Evolutionary conservation across 2,113 vertebrate species (phyloP), one percentile per base, ranked within the genome.

Genomic region (Nymphicus hollandicus): DNA sequence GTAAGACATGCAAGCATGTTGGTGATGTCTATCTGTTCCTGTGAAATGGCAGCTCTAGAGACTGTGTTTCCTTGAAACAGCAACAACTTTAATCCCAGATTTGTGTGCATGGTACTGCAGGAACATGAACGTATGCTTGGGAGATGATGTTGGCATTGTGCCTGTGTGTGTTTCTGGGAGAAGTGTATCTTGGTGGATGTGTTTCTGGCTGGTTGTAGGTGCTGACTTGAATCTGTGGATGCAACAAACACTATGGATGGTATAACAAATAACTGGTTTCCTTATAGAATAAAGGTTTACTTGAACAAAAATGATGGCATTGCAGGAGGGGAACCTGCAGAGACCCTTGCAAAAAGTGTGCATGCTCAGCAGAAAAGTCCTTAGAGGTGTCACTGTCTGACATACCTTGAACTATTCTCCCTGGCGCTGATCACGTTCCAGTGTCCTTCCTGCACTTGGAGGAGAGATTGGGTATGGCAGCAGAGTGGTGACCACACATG

Each of bases 121-220:
- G 71, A 68, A 6, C 43, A 2, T 7, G 2, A 33, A 0, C 1
- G 28, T 5, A 6, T 44, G 6, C 74, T 61, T 49, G 46, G 37
- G 86, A 55, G 20, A 0, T 7, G 81, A 16, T 2, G 1, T 0
- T 79, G 52, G 24, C 33, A 1, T 8, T 10, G 15, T 52, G 76
- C 50, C 63, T 6, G 0, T 10, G 63, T 22, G 43, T 17, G 11
- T 47, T 76, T 68, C 50, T 73, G 63, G 63, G 50, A 41, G 52
- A 35, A 60, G 4, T 29, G 19, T 15, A 2, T 27, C 66, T 61
- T 31, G 33, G 52, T 41, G 74, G 53, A 4, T 5, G 15, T 39
- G 43, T 11, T 43, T 50, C 55, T 66, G 80, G 14, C 49, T 77
- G 86, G 9, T 6, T 53, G n/a, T 22, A n/a, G 71, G 33, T 29